A percentile compares a stretch with the other conserved stretches of the same genome.
phyloP scores from a whole-genome alignment of 2,888 invertebrate species.

The Alsophila aescularia region DNA sequence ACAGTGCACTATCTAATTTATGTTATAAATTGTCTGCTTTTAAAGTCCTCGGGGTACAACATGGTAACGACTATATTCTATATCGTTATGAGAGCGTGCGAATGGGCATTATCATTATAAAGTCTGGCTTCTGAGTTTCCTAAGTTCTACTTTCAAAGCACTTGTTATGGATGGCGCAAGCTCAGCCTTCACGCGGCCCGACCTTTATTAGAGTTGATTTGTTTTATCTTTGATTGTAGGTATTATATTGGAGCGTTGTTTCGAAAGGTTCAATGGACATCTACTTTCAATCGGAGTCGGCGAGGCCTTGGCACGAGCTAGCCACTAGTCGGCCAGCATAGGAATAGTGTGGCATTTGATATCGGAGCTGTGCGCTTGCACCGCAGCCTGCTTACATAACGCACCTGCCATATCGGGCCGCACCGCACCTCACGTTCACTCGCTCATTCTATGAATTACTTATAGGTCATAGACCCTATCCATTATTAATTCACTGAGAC shows the following conservation, averaged over 20 bases:
- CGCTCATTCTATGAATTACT: conserved; percentile 82
- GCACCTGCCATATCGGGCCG: conserved; percentile 82
- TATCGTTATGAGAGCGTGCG: conserved; percentile 66
- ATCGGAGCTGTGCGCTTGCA: conserved; percentile 56
- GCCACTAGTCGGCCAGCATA: conserved; percentile 56
- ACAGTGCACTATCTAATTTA: conserved; percentile 82
- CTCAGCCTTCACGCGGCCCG: conserved; percentile 51
- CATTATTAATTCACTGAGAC: conserved; percentile 69
- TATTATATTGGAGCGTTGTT: conserved; percentile 48
- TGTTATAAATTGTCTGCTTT: conserved; percentile 78
- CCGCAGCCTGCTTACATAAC: conserved; percentile 76
- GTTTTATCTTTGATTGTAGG: conserved; percentile 46
- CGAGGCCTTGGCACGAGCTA: conserved; percentile 71
- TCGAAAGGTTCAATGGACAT: conserved; percentile 62
- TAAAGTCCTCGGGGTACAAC: conserved; percentile 62
- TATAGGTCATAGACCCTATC: conserved; percentile 80
- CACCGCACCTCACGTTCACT: conserved; percentile 79
- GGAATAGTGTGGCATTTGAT: conserved; percentile 76
- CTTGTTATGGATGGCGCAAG: conserved; percentile 62
- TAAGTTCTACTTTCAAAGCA: conserved; percentile 47
- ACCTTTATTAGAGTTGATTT: conserved; percentile 51
- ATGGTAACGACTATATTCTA: conserved; percentile 68
- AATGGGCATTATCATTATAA: conserved; percentile 76
- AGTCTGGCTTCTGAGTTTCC: conserved; percentile 60
- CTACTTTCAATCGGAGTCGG: conserved; percentile 73